Percentiles rank a stretch among this genome's conserved stretches.
Conservation (phyloP, 2,113 vertebrate genomes). For the Callopanchax toddi region DNA sequence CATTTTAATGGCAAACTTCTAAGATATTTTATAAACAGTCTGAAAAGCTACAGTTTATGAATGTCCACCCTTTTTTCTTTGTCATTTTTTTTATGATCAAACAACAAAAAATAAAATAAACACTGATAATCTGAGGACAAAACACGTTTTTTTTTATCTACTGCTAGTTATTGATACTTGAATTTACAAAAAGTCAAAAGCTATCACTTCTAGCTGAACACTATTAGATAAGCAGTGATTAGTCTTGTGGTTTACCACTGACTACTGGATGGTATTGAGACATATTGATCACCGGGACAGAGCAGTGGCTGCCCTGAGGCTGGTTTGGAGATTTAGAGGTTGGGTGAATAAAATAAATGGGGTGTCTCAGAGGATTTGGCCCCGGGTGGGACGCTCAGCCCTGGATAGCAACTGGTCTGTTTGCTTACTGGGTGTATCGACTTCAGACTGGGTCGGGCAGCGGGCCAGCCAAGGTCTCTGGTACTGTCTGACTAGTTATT, state of each 20-base stretch:
- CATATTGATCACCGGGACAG: constrained; percentile 65
- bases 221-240: neutral
- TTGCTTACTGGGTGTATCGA: constrained; percentile 61
- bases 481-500: constrained; percentile 67
- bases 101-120: too few relatives aligned
- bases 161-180: too few relatives aligned
- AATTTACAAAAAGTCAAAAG: too few relatives aligned
- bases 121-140: too few relatives aligned
- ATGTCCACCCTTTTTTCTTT: too few relatives aligned
- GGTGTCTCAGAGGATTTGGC: constrained; percentile 39
- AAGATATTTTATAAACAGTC: too few relatives aligned
- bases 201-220: too few relatives aligned
- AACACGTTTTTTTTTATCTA: too few relatives aligned
- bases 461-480: constrained; percentile 54
- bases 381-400: constrained; percentile 53
- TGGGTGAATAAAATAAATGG: constrained; percentile 33
- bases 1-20: too few relatives aligned
- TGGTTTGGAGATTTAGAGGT: constrained; percentile 21
- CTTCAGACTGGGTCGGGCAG: constrained; percentile 47
- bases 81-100: too few relatives aligned
- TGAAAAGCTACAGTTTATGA: too few relatives aligned
- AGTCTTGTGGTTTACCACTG: too few relatives aligned
- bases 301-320: constrained; percentile 38
- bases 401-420: constrained; percentile 69
- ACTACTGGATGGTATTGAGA: constrained; percentile 56